Evolutionary conservation across 2,888 invertebrate genomes (phyloP).

Genomic region (Oligia fasciuncula): DNA sequence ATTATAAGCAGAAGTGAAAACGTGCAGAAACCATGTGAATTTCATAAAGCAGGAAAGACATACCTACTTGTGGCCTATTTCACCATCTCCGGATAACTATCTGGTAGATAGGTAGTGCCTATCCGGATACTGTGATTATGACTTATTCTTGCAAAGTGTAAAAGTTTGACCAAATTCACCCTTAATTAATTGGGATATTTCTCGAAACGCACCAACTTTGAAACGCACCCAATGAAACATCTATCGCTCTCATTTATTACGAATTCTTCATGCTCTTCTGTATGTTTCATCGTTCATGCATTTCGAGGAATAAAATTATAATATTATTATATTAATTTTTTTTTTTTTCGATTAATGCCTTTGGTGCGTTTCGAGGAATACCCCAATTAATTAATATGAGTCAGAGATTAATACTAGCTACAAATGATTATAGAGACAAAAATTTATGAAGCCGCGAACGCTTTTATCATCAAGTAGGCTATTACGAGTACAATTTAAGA

Average conservation of each 20-base stretch:
- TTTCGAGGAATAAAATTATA: too few species aligned
- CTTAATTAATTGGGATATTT: too few species aligned
- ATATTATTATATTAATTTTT: too few species aligned
- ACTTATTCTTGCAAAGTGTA: neutral
- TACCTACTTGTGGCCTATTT: neutral
- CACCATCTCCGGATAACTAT: neutral
- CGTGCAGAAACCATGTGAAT: slow-evolving; percentile 34
- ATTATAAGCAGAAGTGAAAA: slow-evolving; percentile 30
- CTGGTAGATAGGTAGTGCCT: neutral
- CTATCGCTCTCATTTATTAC: too few species aligned
- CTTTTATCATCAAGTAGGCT: neutral
- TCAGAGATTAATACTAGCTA: too few species aligned
- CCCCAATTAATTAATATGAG: too few species aligned
- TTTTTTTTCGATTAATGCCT: too few species aligned
- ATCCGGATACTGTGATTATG: neutral
- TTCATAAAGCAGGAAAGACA: slow-evolving; percentile 1
- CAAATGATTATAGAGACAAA: neutral
- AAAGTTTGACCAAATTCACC: neutral
- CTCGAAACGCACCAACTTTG: too few species aligned
- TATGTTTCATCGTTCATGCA: too few species aligned
- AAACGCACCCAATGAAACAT: too few species aligned
- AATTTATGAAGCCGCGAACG: neutral
- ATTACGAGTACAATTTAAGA: neutral
- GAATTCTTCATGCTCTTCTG: too few species aligned
- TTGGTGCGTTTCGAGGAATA: too few species aligned